These are phyloP conservation scores for Acromyrmex echinatior DNA, from an alignment of 1,140 invertebrate genomes.

Conservation along the genomic window DNA sequence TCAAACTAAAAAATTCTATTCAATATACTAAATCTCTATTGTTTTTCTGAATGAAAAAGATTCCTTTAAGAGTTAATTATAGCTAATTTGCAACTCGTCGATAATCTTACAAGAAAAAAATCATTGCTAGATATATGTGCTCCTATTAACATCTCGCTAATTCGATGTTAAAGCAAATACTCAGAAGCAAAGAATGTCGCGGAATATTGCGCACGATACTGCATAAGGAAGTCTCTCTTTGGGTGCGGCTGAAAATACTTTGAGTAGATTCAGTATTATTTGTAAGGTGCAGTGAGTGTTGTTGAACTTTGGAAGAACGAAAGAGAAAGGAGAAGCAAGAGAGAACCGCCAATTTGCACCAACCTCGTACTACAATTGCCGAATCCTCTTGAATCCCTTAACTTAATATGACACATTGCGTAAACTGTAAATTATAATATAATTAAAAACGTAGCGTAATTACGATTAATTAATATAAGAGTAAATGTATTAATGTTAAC, in stretches of 20 bases:
- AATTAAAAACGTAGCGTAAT: constrained; percentile 67
- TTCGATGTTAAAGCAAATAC: constrained; percentile 34
- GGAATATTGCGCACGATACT: constrained; percentile 8
- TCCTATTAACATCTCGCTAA: constrained; percentile 32
- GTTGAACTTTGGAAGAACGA: constrained; percentile 25
- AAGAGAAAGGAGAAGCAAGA: not conserved
- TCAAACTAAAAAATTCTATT: too few relatives aligned
- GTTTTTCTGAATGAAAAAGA: not conserved
- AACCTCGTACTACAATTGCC: constrained; percentile 35
- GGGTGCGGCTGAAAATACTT: constrained; percentile 58
- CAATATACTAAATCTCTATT: not conserved
- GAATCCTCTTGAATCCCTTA: constrained; percentile 41
- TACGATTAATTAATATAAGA: constrained; percentile 48
- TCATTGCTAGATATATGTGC: not conserved
- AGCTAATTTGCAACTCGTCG: constrained; percentile 18
- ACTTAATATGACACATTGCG: constrained; percentile 60
- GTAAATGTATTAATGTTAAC: constrained; percentile 72
- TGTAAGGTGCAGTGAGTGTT: constrained; percentile 63
- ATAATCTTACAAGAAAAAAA: constrained; percentile 18
- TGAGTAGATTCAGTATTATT: constrained; percentile 76
- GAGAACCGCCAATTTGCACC: constrained; percentile 47
- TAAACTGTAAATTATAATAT: constrained; percentile 71
- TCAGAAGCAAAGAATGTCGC: not conserved
- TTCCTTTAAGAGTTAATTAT: constrained; percentile 43
- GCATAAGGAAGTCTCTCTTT: constrained; percentile 51